Conservation (phyloP, 2,888 invertebrate species). For the Sarcophaga carnaria region DNA sequence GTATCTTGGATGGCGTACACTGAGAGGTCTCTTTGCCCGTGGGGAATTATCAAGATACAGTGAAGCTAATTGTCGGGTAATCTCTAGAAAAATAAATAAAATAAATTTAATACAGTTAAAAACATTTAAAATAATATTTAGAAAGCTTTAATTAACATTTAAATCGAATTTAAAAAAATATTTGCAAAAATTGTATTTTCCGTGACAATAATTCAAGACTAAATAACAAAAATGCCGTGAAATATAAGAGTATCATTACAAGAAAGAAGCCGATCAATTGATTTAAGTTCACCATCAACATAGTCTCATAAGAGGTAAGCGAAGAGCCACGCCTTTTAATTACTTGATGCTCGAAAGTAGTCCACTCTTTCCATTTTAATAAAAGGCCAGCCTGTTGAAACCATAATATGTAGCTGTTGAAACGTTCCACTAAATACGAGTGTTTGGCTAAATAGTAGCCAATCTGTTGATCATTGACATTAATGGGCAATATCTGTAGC, state of each 20-base stretch:
- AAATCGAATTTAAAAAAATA: constrained; percentile 12
- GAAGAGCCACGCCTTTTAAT: neutral
- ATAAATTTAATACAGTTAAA: too few relatives aligned
- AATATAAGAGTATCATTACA: constrained; percentile 2
- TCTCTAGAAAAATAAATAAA: too few relatives aligned
- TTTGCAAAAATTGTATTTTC: constrained; percentile 15
- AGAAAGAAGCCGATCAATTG: constrained; percentile 41
- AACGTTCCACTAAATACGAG: constrained; percentile 54
- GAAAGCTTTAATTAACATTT: neutral
- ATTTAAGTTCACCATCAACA: constrained; percentile 46
- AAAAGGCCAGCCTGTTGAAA: constrained; percentile 51
- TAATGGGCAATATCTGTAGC: constrained; percentile 31
- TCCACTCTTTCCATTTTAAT: constrained; percentile 31
- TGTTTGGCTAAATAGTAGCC: constrained; percentile 58
- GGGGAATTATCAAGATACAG: too few relatives aligned
- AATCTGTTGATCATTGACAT: constrained; percentile 42
- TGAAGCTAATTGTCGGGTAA: too few relatives aligned
- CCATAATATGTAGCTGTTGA: constrained; percentile 42
- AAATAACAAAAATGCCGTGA: constrained; percentile 62
- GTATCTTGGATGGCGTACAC: too few relatives aligned
- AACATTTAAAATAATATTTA: too few relatives aligned
- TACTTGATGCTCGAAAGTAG: constrained; percentile 12
- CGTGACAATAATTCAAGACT: constrained; percentile 66
- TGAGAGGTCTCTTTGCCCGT: too few relatives aligned
- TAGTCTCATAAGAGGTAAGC: neutral